A percentile compares a stretch with the other conserved stretches of the same genome.
These are phyloP conservation scores for Marronus borbonicus DNA, from an alignment of 2,888 invertebrate genomes.

Conservation along the genomic window DNA sequence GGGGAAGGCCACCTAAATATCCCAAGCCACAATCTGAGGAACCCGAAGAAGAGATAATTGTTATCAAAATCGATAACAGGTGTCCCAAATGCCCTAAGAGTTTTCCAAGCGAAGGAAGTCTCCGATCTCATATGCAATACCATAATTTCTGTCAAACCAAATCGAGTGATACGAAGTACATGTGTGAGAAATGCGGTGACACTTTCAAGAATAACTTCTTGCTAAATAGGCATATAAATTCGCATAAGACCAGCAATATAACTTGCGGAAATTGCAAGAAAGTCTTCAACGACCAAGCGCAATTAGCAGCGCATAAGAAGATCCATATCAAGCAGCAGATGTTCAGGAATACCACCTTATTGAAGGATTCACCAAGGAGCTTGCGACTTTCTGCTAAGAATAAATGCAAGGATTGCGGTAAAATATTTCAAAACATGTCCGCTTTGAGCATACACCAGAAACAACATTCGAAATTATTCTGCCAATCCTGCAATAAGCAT, in stretches of 20 bases:
- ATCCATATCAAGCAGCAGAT: slow-evolving; percentile 63
- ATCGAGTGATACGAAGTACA: slow-evolving; percentile 57
- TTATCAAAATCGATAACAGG: slow-evolving; percentile 59
- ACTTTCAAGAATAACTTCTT: slow-evolving; percentile 65
- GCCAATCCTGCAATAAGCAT: slow-evolving; percentile 61
- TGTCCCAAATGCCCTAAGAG: slow-evolving; percentile 67
- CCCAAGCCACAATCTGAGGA: not conserved
- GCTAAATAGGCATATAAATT: slow-evolving; percentile 61
- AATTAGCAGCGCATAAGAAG: slow-evolving; percentile 63
- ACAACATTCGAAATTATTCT: slow-evolving; percentile 62
- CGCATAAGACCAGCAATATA: slow-evolving; percentile 53
- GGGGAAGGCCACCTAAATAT: slow-evolving; percentile 60
- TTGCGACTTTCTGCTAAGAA: slow-evolving; percentile 33
- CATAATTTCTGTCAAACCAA: slow-evolving; percentile 61
- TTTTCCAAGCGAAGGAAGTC: slow-evolving; percentile 67
- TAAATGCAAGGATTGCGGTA: slow-evolving; percentile 64
- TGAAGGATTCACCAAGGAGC: slow-evolving; percentile 58
- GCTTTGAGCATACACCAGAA: slow-evolving; percentile 61
- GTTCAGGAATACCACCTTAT: slow-evolving; percentile 59
- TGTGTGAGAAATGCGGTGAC: slow-evolving; percentile 63
- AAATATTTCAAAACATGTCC: slow-evolving; percentile 60
- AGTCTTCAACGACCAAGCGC: slow-evolving; percentile 58
- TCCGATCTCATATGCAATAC: slow-evolving; percentile 66
- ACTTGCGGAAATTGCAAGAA: slow-evolving; percentile 63
- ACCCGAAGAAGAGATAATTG: slow-evolving; percentile 49